Evolutionary conservation across 1,140 invertebrate species (phyloP).

Genomic region (Leguminivora glycinivorella): DNA sequence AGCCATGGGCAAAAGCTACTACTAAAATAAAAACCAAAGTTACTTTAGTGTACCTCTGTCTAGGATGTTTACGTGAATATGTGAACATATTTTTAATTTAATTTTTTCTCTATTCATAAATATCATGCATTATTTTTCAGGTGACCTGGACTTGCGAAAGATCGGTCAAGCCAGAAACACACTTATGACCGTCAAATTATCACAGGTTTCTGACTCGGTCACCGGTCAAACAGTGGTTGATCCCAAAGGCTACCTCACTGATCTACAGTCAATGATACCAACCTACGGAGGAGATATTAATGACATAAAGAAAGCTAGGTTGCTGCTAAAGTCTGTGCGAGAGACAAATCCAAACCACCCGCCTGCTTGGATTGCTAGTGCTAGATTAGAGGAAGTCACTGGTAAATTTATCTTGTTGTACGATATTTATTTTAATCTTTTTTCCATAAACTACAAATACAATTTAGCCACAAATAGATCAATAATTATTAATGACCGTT

Average conservation of each 20-base stretch:
- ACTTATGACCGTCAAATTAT: conserved; percentile 99
- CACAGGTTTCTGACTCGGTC: conserved; percentile 98
- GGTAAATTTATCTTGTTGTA: conserved; percentile 83
- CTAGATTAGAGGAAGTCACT: conserved; percentile 98
- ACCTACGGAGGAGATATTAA: conserved; percentile 99
- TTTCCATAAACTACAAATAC: too few species aligned
- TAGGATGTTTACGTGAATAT: too few species aligned
- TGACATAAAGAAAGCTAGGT: conserved; percentile 98
- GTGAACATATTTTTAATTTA: too few species aligned
- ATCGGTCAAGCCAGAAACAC: conserved; percentile 99
- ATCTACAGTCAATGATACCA: conserved; percentile 99
- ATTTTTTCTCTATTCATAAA: neutral
- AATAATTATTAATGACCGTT: too few species aligned
- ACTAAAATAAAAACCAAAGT: too few species aligned
- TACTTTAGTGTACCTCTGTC: too few species aligned
- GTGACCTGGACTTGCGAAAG: conserved; percentile 98
- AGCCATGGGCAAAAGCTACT: too few species aligned
- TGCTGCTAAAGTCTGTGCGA: conserved; percentile 97
- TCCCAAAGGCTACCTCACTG: conserved; percentile 99
- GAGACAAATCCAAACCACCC: conserved; percentile 99
- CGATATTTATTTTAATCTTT: conserved; percentile 2
- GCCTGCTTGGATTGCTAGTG: conserved; percentile 99
- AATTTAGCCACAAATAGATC: too few species aligned
- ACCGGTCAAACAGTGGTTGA: conserved; percentile 99
- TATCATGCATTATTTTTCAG: conserved; percentile 82